Evolutionary conservation across 2,888 invertebrate species (phyloP), one percentile per base, ranked within the genome.

Genomic region (Arrhopalites spinosus): DNA sequence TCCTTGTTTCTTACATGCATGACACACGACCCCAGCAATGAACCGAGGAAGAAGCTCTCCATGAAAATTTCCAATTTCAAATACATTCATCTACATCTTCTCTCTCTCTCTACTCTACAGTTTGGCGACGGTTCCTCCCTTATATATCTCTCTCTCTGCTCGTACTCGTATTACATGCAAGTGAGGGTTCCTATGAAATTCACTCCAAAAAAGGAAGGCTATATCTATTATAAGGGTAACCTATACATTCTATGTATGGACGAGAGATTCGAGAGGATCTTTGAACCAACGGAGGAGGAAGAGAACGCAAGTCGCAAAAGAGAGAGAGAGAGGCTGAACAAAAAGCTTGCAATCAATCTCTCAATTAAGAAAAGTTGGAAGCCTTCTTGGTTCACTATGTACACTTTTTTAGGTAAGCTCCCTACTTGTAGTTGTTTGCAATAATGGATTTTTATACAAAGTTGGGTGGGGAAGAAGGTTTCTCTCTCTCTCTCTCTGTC

Each of bases 341-440:
- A 56, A 69, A 29, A 69, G 29, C 30, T 30, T 53, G 69, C 56
- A 69, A 69, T 69, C 69, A 69, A 56, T 53, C 53, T 69, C 53
- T 53, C 53, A 69, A 66, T 66, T 66, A 66, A 36, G 66, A 43
- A 53, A 66, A 66, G 66, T 66, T 66, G 43, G 66, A 45, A 43
- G 30, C 29, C 63, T 63, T 63, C 63, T 15, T 29, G 13, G 13
- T 27, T 3, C 15, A 8, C 63, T 63, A 29, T 63, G 63, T 63
- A 27, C 30, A 63, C 63, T 63, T 17, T 7, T 13, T 17, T 29
- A 63, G 29, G 11, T 30, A 29, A 63, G 25, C 63, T 59, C 59
- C 36, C 36, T 36, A 36, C 36, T 36, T 29, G 27, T 63, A 63
- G 63, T 63, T 63, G 63, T 63, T 63, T 63, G 45, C 66, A 66